Evolutionary conservation across 1,140 invertebrate genomes (phyloP), one percentile per base, ranked within the genome.

Genomic region (Liolophura sinensis): DNA sequence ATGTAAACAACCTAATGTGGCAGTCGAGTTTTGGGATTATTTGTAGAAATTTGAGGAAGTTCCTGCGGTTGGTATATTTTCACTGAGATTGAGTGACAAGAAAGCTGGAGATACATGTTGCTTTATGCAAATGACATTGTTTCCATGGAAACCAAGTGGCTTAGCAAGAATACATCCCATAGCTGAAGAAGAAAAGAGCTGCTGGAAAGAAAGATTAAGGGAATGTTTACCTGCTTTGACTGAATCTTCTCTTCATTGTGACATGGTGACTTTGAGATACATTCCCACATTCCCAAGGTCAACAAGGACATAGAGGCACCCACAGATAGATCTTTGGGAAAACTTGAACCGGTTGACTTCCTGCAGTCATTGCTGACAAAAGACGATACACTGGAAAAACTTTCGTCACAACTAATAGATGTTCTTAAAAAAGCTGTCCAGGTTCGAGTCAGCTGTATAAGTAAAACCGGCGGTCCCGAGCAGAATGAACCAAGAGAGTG

Each of bases 21-120:
- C 63, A 20, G 58, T 60, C n/a, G 66, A 68, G 18, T 15, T 62
- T 71, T 61, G 60, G 22, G 31, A 62, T 58, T 46, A 55, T 52
- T 72, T 73, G 50, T 62, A 82, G 76, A 63, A 68, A 62, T 86
- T 77, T 71, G 56, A 89, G 70, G 91, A 96, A 87, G 77, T 96
- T 61, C 92, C 94, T 57, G 87, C 91, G 9, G 80, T 88, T 71
- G 90, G 92, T 69, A 87, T 92, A 56, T 93, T 90, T 83, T 84
- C 83, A 60, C 77, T 90, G 49, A 84, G 90, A 82, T 78, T 92
- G 52, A 40, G 31, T 40, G 31, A 40, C 3, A 40, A 40, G 31
- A 40, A 40, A 40, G 20, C 47, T 9, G n/a, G 63, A 51, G 47
- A 78, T 22, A 50, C 65, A 6, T 73, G 65, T 6, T 70, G 71